These are phyloP conservation scores for Habroteleia sp. DNA, from an alignment of 2,888 invertebrate species.

Conservation along the genomic window DNA sequence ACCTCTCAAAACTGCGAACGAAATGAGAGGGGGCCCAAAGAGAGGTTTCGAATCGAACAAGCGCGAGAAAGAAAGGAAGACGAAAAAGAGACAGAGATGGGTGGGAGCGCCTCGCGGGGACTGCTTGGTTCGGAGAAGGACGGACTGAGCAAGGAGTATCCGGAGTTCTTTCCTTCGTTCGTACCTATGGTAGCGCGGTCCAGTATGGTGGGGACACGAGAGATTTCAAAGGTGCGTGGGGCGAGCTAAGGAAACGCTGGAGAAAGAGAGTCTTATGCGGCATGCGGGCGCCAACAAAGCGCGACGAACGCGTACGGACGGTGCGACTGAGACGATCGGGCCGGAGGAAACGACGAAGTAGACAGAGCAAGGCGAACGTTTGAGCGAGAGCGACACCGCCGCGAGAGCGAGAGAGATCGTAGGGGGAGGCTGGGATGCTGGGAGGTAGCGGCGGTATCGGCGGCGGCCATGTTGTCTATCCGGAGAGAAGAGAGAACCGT, in stretches of 20 bases:
- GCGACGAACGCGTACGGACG: slow-evolving; percentile 48
- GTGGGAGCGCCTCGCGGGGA: neutral
- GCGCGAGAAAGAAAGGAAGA: no score
- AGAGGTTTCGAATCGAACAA: no score
- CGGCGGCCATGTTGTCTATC: slow-evolving; percentile 86
- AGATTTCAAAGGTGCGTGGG: slow-evolving; percentile 64
- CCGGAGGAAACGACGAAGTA: slow-evolving; percentile 59
- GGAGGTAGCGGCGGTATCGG: slow-evolving; percentile 84
- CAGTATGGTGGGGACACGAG: slow-evolving; percentile 53
- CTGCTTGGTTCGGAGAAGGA: slow-evolving; percentile 2
- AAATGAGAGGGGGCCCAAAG: slow-evolving; percentile 55
- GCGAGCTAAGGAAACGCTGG: slow-evolving; percentile 47
- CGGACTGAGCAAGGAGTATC: slow-evolving; percentile 36
- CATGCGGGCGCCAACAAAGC: slow-evolving; percentile 36
- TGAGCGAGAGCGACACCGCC: slow-evolving; percentile 62
- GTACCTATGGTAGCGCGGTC: slow-evolving; percentile 57
- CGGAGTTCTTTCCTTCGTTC: slow-evolving; percentile 54
- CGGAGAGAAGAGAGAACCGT: slow-evolving; percentile 78
- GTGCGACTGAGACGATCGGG: slow-evolving; percentile 33
- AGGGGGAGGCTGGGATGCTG: slow-evolving; percentile 82
- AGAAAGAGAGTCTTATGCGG: slow-evolving; percentile 56
- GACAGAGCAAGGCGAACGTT: slow-evolving; percentile 60
- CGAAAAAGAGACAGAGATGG: slow-evolving; percentile 33
- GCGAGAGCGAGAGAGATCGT: slow-evolving; percentile 76
- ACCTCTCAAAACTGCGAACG: slow-evolving; percentile 58